Conservation (phyloP, 2,888 invertebrate species). For the Acanthococcus lagerstroemiae region DNA sequence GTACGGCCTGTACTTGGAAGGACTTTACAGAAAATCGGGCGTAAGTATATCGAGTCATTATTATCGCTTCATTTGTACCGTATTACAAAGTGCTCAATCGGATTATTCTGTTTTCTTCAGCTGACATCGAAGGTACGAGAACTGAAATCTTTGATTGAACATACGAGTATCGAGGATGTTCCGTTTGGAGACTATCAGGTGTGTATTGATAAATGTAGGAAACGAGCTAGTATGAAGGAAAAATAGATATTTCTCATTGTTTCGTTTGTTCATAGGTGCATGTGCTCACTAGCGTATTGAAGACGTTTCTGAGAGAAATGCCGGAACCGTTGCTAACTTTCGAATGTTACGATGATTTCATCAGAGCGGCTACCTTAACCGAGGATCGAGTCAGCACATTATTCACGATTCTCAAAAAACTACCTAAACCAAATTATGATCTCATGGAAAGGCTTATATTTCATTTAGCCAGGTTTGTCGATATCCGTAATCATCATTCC, state of each 20-base stretch:
- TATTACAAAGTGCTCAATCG: background rate
- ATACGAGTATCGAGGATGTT: constrained; percentile 42
- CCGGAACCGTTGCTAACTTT: constrained; percentile 86
- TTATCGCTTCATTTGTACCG: no score
- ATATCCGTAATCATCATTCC: background rate
- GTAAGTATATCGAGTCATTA: constrained; percentile 46
- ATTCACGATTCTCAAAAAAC: constrained; percentile 75
- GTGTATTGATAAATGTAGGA: no score
- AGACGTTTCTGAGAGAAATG: constrained; percentile 82
- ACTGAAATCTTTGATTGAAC: constrained; percentile 63
- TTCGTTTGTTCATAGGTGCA: constrained; percentile 50
- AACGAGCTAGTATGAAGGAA: background rate
- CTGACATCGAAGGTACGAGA: constrained; percentile 62
- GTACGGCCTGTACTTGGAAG: constrained; percentile 83
- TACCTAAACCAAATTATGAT: constrained; percentile 81
- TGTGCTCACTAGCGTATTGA: constrained; percentile 79
- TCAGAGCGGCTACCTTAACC: constrained; percentile 74
- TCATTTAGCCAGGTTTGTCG: constrained; percentile 61
- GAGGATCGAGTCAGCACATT: constrained; percentile 78
- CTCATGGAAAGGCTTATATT: constrained; percentile 85
- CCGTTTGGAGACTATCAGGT: constrained; percentile 39
- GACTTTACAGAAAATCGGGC: constrained; percentile 85
- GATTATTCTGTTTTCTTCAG: constrained; percentile 34
- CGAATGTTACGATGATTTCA: constrained; percentile 88
- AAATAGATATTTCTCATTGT: constrained; percentile 10